These are phyloP conservation scores for Lucilia cuprina DNA, from an alignment of 1,140 invertebrate species.

Conservation along the genomic window DNA sequence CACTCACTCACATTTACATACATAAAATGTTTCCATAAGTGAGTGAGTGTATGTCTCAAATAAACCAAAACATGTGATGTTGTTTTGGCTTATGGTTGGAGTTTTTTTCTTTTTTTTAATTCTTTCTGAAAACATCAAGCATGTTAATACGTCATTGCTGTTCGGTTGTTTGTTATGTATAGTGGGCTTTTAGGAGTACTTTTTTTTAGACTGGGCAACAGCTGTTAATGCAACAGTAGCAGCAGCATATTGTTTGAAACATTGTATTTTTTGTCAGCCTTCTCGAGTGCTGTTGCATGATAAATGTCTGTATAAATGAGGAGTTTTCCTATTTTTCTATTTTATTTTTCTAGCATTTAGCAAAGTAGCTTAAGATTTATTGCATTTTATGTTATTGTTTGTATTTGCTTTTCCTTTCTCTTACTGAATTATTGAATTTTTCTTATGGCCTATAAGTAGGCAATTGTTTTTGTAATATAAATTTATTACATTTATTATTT, in stretches of 20 bases:
- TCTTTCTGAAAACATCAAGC: background rate
- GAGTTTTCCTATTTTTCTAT: background rate
- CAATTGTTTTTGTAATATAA: background rate
- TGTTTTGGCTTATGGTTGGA: background rate
- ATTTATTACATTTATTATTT: too few relatives aligned
- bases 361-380: background rate
- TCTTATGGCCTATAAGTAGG: background rate
- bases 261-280: background rate
- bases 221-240: conserved; percentile 39
- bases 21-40: background rate
- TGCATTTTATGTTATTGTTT: background rate
- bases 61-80: background rate
- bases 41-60: background rate
- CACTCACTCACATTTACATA: background rate
- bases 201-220: background rate
- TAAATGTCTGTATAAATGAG: background rate
- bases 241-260: background rate
- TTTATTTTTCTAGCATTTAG: background rate
- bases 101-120: background rate
- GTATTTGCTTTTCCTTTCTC: background rate
- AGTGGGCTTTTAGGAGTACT: background rate
- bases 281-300: background rate
- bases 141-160: background rate
- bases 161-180: background rate
- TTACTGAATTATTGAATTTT: background rate